These are phyloP conservation scores for Syngnathoides biaculeatus DNA, from an alignment of 2,113 vertebrate genomes.

Conservation along the genomic window DNA sequence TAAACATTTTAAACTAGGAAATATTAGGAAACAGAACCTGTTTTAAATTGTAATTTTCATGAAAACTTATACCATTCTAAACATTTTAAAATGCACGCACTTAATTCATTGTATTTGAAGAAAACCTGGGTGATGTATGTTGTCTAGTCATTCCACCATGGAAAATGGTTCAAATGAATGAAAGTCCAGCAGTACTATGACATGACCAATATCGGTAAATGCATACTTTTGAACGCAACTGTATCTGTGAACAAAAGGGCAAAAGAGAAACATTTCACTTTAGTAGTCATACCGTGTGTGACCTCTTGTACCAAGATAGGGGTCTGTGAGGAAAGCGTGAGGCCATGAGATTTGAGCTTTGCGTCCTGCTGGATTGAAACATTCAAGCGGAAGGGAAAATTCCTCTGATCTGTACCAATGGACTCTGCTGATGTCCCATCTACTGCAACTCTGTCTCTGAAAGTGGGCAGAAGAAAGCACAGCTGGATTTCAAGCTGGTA, in stretches of 20 bases:
- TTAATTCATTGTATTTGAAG: too few relatives aligned
- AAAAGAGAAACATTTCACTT: neutral
- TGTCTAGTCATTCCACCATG: neutral
- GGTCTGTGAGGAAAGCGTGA: constrained; percentile 62
- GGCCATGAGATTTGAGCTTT: constrained; percentile 64
- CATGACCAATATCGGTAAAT: neutral
- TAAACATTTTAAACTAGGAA: constrained; percentile 5
- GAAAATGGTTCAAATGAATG: neutral
- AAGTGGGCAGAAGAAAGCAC: constrained; percentile 5
- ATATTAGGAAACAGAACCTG: neutral
- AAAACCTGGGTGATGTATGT: too few relatives aligned
- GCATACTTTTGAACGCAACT: neutral
- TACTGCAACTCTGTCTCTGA: constrained; percentile 63
- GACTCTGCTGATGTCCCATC: constrained; percentile 59
- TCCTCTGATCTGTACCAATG: constrained; percentile 61
- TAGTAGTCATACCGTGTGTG: constrained; percentile 52
- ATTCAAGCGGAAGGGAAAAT: constrained; percentile 66
- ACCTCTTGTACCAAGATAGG: constrained; percentile 72
- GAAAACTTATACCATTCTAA: neutral
- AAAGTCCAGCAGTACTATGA: neutral
- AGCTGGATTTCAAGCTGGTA: neutral
- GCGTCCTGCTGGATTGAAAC: constrained; percentile 66
- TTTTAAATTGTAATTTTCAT: neutral
- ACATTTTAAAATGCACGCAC: too few relatives aligned
- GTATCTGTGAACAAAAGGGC: neutral